Evolutionary conservation across 2,113 vertebrate species (phyloP).

Genomic region (Ptychochromis oligacanthus): DNA sequence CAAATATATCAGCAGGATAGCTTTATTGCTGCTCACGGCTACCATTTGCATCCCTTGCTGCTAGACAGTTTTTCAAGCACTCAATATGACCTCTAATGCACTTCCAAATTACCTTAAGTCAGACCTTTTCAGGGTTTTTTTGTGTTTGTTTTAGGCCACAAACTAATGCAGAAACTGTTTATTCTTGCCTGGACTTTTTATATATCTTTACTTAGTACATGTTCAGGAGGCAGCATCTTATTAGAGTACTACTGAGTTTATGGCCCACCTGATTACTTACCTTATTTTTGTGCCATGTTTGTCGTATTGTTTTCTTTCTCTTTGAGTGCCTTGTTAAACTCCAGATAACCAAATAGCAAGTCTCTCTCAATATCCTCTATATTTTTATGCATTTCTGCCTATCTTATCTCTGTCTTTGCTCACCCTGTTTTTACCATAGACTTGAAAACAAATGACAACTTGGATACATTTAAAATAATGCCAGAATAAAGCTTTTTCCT

Average conservation of each 20-base stretch:
- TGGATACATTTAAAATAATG: background rate
- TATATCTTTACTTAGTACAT: background rate
- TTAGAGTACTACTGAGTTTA: conserved; percentile 20
- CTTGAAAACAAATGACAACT: background rate
- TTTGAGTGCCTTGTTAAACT: conserved; percentile 67
- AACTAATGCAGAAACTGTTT: conserved; percentile 16
- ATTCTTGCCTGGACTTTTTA: background rate
- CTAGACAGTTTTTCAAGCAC: conserved; percentile 32
- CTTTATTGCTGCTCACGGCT: conserved; percentile 38
- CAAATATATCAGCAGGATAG: conserved; percentile 41
- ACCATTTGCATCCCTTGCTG: conserved; percentile 20
- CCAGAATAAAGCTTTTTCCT: background rate
- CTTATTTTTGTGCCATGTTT: conserved; percentile 44
- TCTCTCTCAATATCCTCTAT: conserved; percentile 32
- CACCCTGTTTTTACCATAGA: background rate
- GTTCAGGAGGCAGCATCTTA: conserved; percentile 21
- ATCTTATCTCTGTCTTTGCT: conserved; percentile 58
- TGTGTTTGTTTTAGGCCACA: conserved; percentile 17
- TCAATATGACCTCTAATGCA: background rate
- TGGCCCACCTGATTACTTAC: conserved; percentile 52
- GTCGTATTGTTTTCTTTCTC: conserved; percentile 32
- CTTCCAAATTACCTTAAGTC: conserved; percentile 20
- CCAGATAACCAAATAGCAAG: conserved; percentile 57
- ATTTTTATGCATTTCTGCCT: conserved; percentile 33
- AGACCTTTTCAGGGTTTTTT: background rate